Conservation (phyloP, 2,113 vertebrate genomes). For the Centropus bengalensis region DNA sequence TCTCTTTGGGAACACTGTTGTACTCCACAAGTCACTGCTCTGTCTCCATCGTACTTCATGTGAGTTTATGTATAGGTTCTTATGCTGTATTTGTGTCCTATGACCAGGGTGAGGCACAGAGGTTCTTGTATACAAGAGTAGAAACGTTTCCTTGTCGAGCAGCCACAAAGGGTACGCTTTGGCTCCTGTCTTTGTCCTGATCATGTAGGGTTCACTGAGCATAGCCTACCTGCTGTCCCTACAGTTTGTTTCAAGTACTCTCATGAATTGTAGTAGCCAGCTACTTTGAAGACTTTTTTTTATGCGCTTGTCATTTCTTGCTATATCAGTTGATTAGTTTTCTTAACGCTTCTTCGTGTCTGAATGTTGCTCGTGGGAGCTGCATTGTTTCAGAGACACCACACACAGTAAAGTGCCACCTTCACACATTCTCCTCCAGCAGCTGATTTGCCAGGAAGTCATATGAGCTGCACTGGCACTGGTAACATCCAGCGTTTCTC, state of each 20-base stretch:
- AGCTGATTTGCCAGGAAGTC: neutral
- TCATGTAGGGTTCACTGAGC: neutral
- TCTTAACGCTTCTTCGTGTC: neutral
- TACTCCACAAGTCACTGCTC: neutral
- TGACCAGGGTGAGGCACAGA: neutral
- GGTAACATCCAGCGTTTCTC: neutral
- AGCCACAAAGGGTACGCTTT: accelerated
- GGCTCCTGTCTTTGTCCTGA: neutral
- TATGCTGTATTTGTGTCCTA: neutral
- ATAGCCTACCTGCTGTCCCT: neutral
- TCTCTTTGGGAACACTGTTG: neutral
- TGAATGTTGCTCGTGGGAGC: neutral
- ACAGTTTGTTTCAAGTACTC: neutral
- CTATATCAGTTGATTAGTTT: neutral
- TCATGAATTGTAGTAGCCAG: neutral
- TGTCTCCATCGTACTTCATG: neutral
- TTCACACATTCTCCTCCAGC: neutral
- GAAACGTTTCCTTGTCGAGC: neutral
- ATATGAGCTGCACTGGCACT: neutral
- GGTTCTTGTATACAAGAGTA: neutral
- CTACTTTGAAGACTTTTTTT: neutral
- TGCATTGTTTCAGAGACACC: neutral
- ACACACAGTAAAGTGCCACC: neutral
- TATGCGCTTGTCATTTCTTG: neutral
- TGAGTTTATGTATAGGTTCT: neutral